These are phyloP conservation scores for Pandemis cinnamomeana DNA, from an alignment of 2,888 invertebrate genomes.

Conservation along the genomic window DNA sequence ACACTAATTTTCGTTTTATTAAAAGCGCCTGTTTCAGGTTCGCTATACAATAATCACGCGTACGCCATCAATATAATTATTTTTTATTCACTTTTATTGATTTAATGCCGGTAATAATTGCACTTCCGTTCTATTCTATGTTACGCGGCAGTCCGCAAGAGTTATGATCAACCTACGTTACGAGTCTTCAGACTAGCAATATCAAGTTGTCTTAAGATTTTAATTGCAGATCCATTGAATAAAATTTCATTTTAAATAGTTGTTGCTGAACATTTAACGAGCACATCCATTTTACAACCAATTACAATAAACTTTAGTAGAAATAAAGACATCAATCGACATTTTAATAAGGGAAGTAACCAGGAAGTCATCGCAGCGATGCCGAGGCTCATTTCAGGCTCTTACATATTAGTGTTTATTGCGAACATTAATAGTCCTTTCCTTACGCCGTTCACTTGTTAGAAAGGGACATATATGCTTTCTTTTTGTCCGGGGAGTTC, in stretches of 20 bases:
- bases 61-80: slow-evolving; percentile 9
- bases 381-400: neutral
- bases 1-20: neutral
- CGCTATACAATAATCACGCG: slow-evolving; percentile 1
- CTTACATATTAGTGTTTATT: too few species aligned
- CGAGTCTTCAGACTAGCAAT: neutral
- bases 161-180: neutral
- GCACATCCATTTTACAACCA: neutral
- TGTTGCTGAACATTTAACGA: neutral
- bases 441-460: neutral
- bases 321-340: neutral
- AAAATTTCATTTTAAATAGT: neutral
- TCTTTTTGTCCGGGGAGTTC: neutral
- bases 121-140: slow-evolving; percentile 9
- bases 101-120: neutral
- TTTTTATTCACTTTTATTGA: slow-evolving; percentile 25
- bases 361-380: neutral
- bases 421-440: too few species aligned
- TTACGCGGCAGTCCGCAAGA: slow-evolving; percentile 1
- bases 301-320: neutral
- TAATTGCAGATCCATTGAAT: slow-evolving; percentile 1
- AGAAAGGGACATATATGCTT: neutral
- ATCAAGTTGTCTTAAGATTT: neutral
- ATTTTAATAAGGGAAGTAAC: neutral
- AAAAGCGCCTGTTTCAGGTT: slow-evolving; percentile 1